These are phyloP conservation scores for Heliconius ismenius DNA, from an alignment of 2,888 invertebrate genomes.

Conservation along the genomic window DNA sequence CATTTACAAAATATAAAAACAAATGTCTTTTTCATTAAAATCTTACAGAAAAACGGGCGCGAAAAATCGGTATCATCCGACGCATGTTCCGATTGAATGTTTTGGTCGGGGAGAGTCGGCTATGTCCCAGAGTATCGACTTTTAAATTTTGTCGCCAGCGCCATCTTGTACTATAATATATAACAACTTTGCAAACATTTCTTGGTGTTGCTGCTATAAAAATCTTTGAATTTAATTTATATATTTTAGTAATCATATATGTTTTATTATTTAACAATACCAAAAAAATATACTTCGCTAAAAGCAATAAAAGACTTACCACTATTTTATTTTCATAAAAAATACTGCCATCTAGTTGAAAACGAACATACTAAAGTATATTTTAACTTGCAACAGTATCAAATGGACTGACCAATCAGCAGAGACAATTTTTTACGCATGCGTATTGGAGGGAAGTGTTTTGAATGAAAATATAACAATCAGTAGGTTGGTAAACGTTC, in stretches of 20 bases:
- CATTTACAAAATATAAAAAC: slow-evolving; percentile 52
- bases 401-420: slow-evolving; percentile 36
- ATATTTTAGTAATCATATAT: neutral
- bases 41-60: slow-evolving; percentile 63
- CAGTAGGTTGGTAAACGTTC: slow-evolving; percentile 62
- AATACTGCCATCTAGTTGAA: slow-evolving; percentile 30
- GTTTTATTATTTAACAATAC: neutral
- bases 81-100: slow-evolving; percentile 71
- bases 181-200: neutral
- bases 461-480: slow-evolving; percentile 62
- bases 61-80: slow-evolving; percentile 65
- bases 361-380: neutral
- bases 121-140: slow-evolving; percentile 55
- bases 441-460: slow-evolving; percentile 67
- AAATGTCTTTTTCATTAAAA: slow-evolving; percentile 51
- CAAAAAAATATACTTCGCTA: neutral
- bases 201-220: neutral
- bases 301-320: neutral
- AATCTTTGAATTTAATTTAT: neutral
- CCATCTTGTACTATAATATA: slow-evolving; percentile 48
- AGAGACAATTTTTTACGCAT: slow-evolving; percentile 62
- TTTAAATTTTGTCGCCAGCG: slow-evolving; percentile 39
- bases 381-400: slow-evolving; percentile 32
- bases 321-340: neutral
- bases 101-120: slow-evolving; percentile 58